phyloP scores from a whole-genome alignment of 2,797 vertebrate genomes.

The Mus caroli region DNA sequence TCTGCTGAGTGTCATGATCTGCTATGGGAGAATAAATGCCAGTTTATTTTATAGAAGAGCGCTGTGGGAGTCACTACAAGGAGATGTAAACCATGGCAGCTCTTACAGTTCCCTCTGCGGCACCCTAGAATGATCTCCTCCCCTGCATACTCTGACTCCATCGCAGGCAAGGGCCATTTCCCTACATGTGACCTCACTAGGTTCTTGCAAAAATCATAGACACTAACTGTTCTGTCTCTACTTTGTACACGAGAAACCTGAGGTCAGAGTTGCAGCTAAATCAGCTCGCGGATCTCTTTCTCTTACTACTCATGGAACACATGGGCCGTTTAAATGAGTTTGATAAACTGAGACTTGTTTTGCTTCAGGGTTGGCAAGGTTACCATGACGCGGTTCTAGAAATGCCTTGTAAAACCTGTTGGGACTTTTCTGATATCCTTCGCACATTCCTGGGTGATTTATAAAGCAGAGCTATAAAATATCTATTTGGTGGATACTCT shows the following conservation, averaged over 20 bases:
- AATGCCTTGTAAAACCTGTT: background rate
- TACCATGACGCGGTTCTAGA: background rate
- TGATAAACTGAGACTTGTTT: background rate
- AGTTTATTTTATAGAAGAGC: background rate
- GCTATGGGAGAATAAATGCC: background rate
- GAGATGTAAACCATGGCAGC: background rate
- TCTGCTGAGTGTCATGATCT: background rate
- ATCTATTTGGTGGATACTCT: conserved; percentile 49
- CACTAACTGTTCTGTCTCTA: background rate
- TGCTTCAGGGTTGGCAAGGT: conserved; percentile 25
- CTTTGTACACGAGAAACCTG: background rate
- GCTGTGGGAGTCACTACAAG: background rate
- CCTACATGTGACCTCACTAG: background rate
- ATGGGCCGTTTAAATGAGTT: background rate
- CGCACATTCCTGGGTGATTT: conserved; percentile 47
- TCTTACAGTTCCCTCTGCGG: background rate
- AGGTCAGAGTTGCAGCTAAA: background rate
- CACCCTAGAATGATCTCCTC: background rate
- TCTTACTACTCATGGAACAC: background rate
- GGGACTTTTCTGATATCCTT: background rate
- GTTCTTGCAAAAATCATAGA: background rate
- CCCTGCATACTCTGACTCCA: background rate
- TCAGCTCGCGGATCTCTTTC: background rate
- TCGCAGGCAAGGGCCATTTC: background rate
- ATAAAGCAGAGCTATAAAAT: conserved; percentile 56